A percentile compares a stretch with the other conserved stretches of the same genome.
Conservation (phyloP, 1,140 invertebrate genomes). For the Papilio glaucus region DNA sequence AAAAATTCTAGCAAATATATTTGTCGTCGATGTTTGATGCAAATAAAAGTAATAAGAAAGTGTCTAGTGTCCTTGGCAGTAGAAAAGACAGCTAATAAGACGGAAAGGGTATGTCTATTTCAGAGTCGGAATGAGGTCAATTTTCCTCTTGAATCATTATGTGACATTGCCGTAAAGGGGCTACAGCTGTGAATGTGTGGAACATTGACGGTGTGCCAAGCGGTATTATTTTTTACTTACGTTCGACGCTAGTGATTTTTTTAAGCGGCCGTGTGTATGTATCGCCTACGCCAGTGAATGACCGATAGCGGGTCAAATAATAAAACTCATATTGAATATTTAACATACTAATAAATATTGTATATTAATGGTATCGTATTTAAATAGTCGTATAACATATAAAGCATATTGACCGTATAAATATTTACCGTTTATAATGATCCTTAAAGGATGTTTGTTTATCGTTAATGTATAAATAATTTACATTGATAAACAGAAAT, state of each 20-base stretch:
- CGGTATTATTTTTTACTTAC: conserved; percentile 49
- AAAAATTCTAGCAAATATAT: not conserved
- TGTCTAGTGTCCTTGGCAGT: conserved; percentile 14
- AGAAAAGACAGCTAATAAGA: conserved; percentile 25
- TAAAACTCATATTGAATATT: conserved; percentile 23
- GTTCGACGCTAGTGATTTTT: conserved; percentile 43
- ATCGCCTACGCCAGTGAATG: conserved; percentile 55
- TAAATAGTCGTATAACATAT: conserved; percentile 35
- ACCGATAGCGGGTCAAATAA: conserved; percentile 58
- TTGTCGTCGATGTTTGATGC: not conserved
- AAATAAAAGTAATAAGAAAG: not conserved
- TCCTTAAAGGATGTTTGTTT: conserved; percentile 37
- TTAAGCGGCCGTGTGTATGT: conserved; percentile 39
- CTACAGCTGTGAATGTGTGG: conserved; percentile 6
- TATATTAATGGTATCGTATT: conserved; percentile 27
- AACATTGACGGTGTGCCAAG: conserved; percentile 58
- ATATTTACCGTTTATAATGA: conserved; percentile 36
- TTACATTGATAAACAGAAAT: too few relatives aligned
- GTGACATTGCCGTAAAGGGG: conserved; percentile 36
- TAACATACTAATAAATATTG: conserved; percentile 13
- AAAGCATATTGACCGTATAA: conserved; percentile 37
- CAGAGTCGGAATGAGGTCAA: conserved; percentile 44
- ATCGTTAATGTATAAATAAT: not conserved
- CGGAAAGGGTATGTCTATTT: conserved; percentile 15
- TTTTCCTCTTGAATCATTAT: conserved; percentile 46